These are phyloP conservation scores for Bradypodion ventrale DNA, from an alignment of 2,797 vertebrate species.

Conservation along the genomic window DNA sequence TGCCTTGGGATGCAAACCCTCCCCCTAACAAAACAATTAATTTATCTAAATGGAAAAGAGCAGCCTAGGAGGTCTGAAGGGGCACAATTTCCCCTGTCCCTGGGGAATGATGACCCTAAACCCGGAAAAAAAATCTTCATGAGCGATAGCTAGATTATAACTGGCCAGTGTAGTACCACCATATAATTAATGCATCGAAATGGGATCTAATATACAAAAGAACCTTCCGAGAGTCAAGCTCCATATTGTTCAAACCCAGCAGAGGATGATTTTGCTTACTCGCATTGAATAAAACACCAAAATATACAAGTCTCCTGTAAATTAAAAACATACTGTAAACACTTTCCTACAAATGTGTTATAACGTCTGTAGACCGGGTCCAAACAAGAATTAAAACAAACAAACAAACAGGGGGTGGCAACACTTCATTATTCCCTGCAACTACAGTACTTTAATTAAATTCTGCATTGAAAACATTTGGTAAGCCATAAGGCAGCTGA, in stretches of 20 bases:
- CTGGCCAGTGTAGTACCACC: background rate
- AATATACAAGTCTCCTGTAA: background rate
- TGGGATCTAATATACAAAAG: background rate
- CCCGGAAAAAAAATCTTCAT: too few relatives aligned
- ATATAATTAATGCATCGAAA: background rate
- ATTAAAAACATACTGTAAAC: background rate
- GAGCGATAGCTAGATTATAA: background rate
- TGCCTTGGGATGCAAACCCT: too few relatives aligned
- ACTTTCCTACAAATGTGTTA: constrained; percentile 19
- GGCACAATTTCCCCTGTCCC: too few relatives aligned
- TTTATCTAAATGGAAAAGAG: too few relatives aligned
- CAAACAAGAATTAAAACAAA: background rate
- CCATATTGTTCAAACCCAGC: background rate
- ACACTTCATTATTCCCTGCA: constrained; percentile 20
- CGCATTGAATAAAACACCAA: background rate
- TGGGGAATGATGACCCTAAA: too few relatives aligned
- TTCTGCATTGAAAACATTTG: constrained; percentile 5
- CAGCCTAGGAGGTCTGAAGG: too few relatives aligned
- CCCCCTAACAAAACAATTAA: too few relatives aligned
- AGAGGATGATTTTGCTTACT: background rate
- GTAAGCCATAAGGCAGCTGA: constrained; percentile 24
- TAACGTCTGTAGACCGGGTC: background rate
- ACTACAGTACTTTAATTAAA: constrained; percentile 35
- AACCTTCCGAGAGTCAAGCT: background rate
- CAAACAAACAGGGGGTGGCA: background rate